Evolutionary conservation across 2,888 invertebrate genomes (phyloP), one percentile per base, ranked within the genome.

Genomic region (Girardia tigrina): DNA sequence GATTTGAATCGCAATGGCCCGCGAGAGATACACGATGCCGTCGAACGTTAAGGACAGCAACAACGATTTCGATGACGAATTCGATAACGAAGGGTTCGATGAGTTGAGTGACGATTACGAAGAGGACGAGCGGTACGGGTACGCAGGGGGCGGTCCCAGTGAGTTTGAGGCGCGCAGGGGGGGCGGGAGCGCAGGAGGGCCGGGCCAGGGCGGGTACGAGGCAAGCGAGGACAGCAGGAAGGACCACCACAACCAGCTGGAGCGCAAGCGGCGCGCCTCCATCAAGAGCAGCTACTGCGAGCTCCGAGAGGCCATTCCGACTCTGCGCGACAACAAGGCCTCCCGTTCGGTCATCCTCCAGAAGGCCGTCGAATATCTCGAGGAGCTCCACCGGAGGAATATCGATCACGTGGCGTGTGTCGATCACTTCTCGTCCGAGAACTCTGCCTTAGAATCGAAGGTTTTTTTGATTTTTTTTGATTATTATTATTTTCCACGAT

Each of bases 231-330:
- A 76, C 20, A 42, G 28, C n/a, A 26, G 36, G 26, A 27, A 36
- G 70, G 76, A 76, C 36, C 76, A 76, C 27, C 76, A 76, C 36
- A 76, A 76, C 27, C 74, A 76, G 70, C 70, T 76, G 27, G 76
- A 76, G 36, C 23, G 76, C 14, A 76, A 76, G 26, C 69, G 76
- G 4, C 6, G 75, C 27, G 76, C 77, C 28, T 73, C 76, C 23
- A 77, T 76, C 12, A 77, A 77, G 29, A 76, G 42, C 71, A 76
- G 70, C 29, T 76, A 76, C 23, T 56, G 29, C 29, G 29, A 29
- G n/a, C 36, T 75, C 2, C 28, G 75, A 16, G 75, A 75, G 29
- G 75, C 72, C 29, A 77, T 75, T 29, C 74, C 73, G 23, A 73
- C 29, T 71, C 71, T 77, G 26, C 72, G 71, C 29, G 76, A 75